Base-by-base conservation (phyloP, 1,140 invertebrate genomes). In the Heliconius hewitsoni region DNA sequence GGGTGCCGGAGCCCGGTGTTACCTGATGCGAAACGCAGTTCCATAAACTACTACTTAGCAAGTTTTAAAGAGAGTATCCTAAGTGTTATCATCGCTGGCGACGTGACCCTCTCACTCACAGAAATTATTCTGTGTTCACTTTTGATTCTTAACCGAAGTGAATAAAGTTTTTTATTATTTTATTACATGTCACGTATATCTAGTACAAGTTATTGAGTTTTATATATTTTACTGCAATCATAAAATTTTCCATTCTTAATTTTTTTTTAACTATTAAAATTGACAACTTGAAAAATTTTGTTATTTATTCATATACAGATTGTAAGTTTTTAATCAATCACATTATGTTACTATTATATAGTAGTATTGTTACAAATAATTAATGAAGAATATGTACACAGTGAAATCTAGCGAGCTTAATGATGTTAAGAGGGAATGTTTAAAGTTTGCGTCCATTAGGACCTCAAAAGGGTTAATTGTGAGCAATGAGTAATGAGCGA, bases 381-480 rank as follows among this genome's bases (percentile, higher is more conserved):
- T 66, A 66, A 66, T 66, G 23, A 66, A 27, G 57, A 11, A 30
- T 66, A 66, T 66, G 57, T 66, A 66, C 57, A 27, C 11, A 66
- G 60, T 66, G 11, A 66, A 30, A 66, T 66, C 60, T 66, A 66
- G 60, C 60, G n/a, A 66, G 60, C 60, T 66, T 66, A 66, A 66
- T 66, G 23, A 66, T 66, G 60, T 66, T 66, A 66, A 66, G 13
- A 66, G 60, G 60, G 60, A 66, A 30, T 66, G 60, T 66, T 66
- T 66, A 66, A 66, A 66, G 60, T 66, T 66, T 66, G 60, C 60
- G 60, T 66, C 60, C 60, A 66, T 66, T 66, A 66, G 60, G 60
- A 66, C 30, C 60, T 66, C 60, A 66, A 66, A 66, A 66, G 60
- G 60, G 60, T 66, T 66, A 66, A 66, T 66, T 66, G 60, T 66